A percentile compares a stretch with the other conserved stretches of the same genome.
Conservation (phyloP, 2,888 invertebrate species). For the Cantharis rustica region DNA sequence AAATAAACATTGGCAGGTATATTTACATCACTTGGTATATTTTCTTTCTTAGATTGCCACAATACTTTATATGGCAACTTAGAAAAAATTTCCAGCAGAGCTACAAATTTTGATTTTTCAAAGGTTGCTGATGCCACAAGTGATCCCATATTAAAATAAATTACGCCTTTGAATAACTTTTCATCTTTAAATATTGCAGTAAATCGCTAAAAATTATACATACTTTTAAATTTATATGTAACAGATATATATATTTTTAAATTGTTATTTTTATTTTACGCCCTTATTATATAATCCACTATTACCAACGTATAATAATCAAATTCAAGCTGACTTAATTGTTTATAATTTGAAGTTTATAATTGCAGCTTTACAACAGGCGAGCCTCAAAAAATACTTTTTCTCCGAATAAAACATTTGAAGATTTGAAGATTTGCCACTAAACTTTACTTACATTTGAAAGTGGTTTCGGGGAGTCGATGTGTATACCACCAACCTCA, state of each 20-base stretch:
- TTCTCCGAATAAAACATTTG: no score
- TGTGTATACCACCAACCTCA: not conserved
- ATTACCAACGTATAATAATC: no score
- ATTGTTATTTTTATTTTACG: no score
- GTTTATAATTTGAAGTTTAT: no score
- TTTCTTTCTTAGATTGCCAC: not conserved
- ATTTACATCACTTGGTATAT: not conserved
- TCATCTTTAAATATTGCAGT: not conserved
- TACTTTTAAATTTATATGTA: no score
- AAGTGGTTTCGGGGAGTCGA: not conserved
- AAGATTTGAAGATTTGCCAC: no score
- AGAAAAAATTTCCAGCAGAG: not conserved
- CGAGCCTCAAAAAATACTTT: no score
- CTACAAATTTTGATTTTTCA: not conserved
- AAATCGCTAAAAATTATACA: not conserved
- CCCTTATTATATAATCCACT: no score
- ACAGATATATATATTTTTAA: no score
- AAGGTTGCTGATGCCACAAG: not conserved
- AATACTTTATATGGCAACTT: not conserved
- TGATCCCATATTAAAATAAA: not conserved
- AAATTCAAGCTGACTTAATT: no score
- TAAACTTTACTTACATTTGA: not conserved
- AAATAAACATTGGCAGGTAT: not conserved
- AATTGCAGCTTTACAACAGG: no score
- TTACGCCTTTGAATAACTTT: not conserved